Evolutionary conservation across 1,140 invertebrate genomes (phyloP), one percentile per base, ranked within the genome.

Genomic region (Drosophila tropicalis): DNA sequence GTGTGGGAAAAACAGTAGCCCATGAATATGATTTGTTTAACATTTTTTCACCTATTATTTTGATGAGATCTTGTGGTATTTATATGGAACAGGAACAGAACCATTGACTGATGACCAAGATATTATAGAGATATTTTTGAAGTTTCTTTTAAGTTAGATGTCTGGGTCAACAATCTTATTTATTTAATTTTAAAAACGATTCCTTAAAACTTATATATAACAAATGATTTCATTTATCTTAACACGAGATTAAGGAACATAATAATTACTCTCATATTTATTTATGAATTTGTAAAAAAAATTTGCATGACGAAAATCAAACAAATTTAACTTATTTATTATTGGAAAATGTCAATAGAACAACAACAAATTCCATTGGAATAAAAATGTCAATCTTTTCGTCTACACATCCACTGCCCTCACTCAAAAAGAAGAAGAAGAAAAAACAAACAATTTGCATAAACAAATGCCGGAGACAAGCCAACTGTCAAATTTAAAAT

Each of bases 371-470:
- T 22, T 22, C 44, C 44, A 51, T 22, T 7, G 36, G 7, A 51
- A 47, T 47, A 19, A 51, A 22, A 51, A 51, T 22, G 17, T 1
- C 44, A 51, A 7, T 17, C 5, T 2, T 4, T 19, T 10, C 17
- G 7, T 51, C 17, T 17, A 7, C 44, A 9, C 44, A 0, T 15
- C 1, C 15, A 1, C 41, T 19, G 7, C 6, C 44, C 36, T 12
- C 34, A 17, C 6, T 29, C 29, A 60, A 13, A 40, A n/a, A 61
- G 19, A 15, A 40, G 17, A 39, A 22, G 12, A 6, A 63, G 15
- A 68, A 66, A 58, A 61, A 70, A 68, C 58, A 71, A 47, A 44
- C 17, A 60, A 84, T 84, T 84, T 85, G 77, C 81, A 81, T 85
- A 76, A 73, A 56, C 63, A 80, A 84, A 85, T 54, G 63, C 29